A percentile compares a stretch with the other conserved stretches of the same genome.
Conservation (phyloP, 2,113 vertebrate species). For the Delphinus delphis region DNA sequence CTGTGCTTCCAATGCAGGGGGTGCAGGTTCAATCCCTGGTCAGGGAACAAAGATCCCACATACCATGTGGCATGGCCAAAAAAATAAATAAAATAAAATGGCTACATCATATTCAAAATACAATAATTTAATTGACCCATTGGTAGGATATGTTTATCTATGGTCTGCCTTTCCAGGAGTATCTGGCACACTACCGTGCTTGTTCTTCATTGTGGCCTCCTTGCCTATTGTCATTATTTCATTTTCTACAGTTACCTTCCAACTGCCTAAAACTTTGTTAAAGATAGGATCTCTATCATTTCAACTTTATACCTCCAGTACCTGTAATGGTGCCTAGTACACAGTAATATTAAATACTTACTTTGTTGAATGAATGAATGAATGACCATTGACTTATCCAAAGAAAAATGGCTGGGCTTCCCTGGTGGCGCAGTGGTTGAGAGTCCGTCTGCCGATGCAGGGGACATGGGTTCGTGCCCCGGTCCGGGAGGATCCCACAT, state of each 20-base stretch:
- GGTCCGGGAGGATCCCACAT: no score
- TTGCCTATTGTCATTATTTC: background rate
- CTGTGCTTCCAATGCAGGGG: no score
- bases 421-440: no score
- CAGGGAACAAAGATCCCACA: no score
- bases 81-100: background rate
- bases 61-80: no score
- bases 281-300: background rate
- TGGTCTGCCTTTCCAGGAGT: background rate
- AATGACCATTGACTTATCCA: background rate
- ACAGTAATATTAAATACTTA: background rate
- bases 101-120: background rate
- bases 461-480: no score
- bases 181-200: background rate
- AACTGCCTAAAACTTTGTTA: constrained; percentile 24
- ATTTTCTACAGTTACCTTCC: background rate
- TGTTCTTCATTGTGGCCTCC: background rate
- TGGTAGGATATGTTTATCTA: background rate
- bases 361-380: background rate
- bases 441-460: no score
- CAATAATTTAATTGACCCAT: background rate
- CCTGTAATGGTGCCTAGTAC: background rate
- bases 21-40: no score
- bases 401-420: background rate
- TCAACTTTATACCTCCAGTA: background rate